These are phyloP conservation scores for Hirtodrosophila duncani DNA, from an alignment of 2,888 invertebrate species.

Conservation along the genomic window DNA sequence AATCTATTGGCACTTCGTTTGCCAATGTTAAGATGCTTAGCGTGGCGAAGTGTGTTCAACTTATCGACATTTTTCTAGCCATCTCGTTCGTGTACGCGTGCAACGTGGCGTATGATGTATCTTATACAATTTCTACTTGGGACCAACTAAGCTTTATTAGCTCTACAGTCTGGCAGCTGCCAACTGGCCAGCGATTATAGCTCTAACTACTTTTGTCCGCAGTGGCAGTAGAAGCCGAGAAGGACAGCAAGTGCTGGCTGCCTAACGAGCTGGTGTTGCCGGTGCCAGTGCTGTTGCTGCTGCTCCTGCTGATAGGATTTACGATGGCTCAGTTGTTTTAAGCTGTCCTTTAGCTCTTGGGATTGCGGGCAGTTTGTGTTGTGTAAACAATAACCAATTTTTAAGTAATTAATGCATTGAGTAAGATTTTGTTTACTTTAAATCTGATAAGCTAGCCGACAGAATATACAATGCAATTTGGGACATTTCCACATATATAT, in stretches of 20 bases:
- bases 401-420: constrained; percentile 62
- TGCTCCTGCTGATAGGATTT: constrained; percentile 64
- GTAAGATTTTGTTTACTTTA: constrained; percentile 59
- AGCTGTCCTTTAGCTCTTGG: constrained; percentile 28
- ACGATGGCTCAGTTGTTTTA: constrained; percentile 55
- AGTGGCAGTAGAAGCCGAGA: no score
- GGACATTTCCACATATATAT: no score
- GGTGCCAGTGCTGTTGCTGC: constrained; percentile 39
- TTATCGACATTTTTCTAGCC: constrained; percentile 51
- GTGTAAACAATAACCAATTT: constrained; percentile 49
- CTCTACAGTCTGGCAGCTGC: constrained; percentile 58
- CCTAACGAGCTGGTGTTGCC: no score
- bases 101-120: constrained; percentile 62
- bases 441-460: constrained; percentile 59
- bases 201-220: no score
- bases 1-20: constrained; percentile 61
- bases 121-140: constrained; percentile 45
- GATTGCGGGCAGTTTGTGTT: constrained; percentile 18
- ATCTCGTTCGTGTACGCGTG: constrained; percentile 39
- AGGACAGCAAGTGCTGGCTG: no score
- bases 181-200: constrained; percentile 3
- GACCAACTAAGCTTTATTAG: constrained; percentile 73
- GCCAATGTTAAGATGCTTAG: constrained; percentile 58
- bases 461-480: constrained; percentile 53
- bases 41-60: constrained; percentile 42